Evolutionary conservation across 23 tunicate species (phyloP), one percentile per base, ranked within the genome.

Genomic region (Clavelina lepadiformis): DNA sequence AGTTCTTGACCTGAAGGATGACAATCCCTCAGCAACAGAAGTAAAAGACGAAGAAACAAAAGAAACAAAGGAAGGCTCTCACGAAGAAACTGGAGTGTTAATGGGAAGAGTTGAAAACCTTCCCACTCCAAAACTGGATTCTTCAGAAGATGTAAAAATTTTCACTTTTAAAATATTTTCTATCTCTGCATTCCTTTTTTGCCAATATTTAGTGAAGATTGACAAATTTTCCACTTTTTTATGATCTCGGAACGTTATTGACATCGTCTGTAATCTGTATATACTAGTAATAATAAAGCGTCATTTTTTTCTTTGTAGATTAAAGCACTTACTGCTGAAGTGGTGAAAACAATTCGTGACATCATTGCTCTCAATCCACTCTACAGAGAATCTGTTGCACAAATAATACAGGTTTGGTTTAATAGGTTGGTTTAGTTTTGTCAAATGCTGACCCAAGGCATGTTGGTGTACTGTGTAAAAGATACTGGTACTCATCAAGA

Each of bases 321-420:
- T 25, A 91, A 91, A 82, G 98, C 98, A 23, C 75, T 93, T 0
- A 83, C 93, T 18, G 94, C 98, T 38, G 94, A 85, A 85, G 92
- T 85, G 31, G 83, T 93, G 47, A 78, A 85, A 68, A 79, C 93
- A 21, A 78, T 78, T 3, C 62, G 88, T 15, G 98, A 93, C 46
- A 83, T 93, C 61, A 93, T 93, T 50, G 75, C 92, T 29, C 34
- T 93, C 1, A 93, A 93, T 47, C 98, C 92, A 4, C 46, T 93
- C 11, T 93, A 93, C 54, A 72, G 98, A 5, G 98, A 93, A 84
- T 85, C 98, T 61, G 98, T 93, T 21, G 93, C 92, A 8, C 98
- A 93, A 63, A 93, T 93, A 2, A 77, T 89, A 35, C 92, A 83
- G 78, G 92, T 83, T 29, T 19, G 5, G 49, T 41, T n/a, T n/a